Conservation (phyloP, 2,888 invertebrate genomes). For the Leucoma salicis region DNA sequence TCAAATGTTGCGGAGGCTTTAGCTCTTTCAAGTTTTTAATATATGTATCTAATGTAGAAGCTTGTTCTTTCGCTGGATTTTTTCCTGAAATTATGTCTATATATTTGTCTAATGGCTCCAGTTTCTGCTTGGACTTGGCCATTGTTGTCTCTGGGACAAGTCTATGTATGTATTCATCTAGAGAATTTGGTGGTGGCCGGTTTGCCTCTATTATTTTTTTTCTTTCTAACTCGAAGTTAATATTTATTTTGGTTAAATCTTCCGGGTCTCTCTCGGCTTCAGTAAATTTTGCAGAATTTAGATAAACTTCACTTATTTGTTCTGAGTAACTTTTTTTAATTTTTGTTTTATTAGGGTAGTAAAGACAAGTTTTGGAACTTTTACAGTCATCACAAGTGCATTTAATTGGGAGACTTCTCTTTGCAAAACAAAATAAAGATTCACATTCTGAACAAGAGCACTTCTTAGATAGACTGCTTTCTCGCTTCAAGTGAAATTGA, state of each 20-base stretch:
- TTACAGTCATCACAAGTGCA: conserved; percentile 2
- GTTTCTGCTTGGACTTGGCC: background rate
- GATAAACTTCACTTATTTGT: background rate
- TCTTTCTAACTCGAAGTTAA: conserved; percentile 6
- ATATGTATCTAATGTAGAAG: conserved; percentile 2
- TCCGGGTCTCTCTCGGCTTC: background rate
- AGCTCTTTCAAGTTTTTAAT: conserved; percentile 2
- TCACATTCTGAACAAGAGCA: conserved; percentile 55
- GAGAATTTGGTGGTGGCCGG: background rate
- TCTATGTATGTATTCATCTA: conserved; percentile 4
- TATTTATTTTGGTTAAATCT: background rate
- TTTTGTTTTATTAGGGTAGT: background rate
- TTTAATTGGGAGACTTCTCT: conserved; percentile 32
- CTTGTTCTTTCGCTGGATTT: conserved; percentile 1
- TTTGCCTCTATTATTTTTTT: conserved; percentile 3
- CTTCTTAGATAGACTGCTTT: conserved; percentile 1
- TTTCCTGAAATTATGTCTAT: conserved; percentile 5
- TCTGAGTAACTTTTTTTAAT: background rate
- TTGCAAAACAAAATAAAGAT: conserved; percentile 37
- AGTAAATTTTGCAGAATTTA: background rate
- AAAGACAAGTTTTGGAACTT: background rate
- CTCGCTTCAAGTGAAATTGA: background rate
- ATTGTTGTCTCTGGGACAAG: background rate
- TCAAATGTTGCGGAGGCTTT: background rate
- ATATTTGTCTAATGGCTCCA: conserved; percentile 6